Conservation (phyloP, 2,113 vertebrate species). For the Carassius carassius region DNA sequence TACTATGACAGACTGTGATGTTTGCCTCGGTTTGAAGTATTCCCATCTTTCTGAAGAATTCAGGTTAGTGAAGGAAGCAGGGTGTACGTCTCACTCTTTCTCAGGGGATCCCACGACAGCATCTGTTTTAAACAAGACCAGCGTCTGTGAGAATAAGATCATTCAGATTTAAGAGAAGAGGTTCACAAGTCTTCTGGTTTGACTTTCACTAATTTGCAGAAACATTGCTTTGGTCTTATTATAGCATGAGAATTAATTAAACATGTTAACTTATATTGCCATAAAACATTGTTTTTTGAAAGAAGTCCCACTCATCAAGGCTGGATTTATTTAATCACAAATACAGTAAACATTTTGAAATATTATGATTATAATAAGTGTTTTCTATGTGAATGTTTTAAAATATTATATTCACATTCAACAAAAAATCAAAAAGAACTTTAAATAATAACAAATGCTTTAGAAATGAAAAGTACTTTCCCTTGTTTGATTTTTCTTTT, state of each 20-base stretch:
- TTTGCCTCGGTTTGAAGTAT: slow-evolving; percentile 15
- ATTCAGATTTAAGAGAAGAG: neutral
- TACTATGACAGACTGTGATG: neutral
- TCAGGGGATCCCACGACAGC: neutral
- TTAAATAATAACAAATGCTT: too few relatives aligned
- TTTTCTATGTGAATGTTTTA: too few relatives aligned
- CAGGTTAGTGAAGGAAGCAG: neutral
- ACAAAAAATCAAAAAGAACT: too few relatives aligned
- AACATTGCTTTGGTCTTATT: neutral
- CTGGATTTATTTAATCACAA: neutral
- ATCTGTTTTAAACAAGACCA: neutral
- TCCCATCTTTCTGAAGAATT: neutral
- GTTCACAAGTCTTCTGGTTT: neutral
- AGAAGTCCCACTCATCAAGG: neutral
- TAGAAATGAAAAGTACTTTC: too few relatives aligned
- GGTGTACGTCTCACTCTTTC: neutral
- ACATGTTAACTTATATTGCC: neutral
- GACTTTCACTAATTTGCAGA: neutral
- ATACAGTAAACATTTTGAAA: too few relatives aligned
- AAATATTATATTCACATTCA: too few relatives aligned
- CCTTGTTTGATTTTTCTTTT: too few relatives aligned
- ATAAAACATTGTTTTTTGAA: neutral
- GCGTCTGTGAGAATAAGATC: neutral
- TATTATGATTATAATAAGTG: too few relatives aligned
- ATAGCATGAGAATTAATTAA: neutral